phyloP scores from a whole-genome alignment of 1,140 invertebrate species.

The Anoplolepis gracilipes region DNA sequence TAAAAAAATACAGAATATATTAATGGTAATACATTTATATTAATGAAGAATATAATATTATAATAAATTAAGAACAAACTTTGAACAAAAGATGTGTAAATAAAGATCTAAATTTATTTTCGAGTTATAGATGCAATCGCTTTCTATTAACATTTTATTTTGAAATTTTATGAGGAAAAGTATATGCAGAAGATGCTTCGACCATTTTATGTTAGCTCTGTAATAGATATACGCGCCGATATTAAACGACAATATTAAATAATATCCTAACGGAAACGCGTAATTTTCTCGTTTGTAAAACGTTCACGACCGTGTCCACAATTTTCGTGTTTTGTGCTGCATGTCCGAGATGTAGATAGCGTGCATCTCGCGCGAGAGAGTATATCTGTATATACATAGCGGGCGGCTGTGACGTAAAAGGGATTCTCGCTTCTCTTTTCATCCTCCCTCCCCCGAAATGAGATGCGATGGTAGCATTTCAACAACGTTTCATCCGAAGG shows the following conservation, averaged over 20 bases:
- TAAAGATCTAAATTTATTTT: not conserved
- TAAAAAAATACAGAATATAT: not conserved
- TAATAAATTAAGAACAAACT: too few relatives aligned
- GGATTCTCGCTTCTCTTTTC: constrained; percentile 13
- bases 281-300: constrained; percentile 13
- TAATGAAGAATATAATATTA: not conserved
- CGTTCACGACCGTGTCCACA: not conserved
- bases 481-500: constrained; percentile 36
- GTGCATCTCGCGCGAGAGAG: not conserved
- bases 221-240: not conserved
- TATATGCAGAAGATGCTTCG: not conserved
- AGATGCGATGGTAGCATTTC: constrained; percentile 51
- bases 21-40: not conserved
- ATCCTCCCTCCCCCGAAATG: constrained; percentile 42
- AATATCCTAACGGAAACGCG: constrained; percentile 4
- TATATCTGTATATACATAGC: constrained; percentile 44
- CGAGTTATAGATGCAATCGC: not conserved
- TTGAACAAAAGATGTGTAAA: not conserved
- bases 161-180: not conserved
- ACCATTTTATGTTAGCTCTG: not conserved
- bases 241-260: not conserved
- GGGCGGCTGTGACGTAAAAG: constrained; percentile 64
- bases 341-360: constrained; percentile 34
- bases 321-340: constrained; percentile 42
- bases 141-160: not conserved